Evolutionary conservation across 2,113 vertebrate species (phyloP).

Genomic region (Albula glossodonta): DNA sequence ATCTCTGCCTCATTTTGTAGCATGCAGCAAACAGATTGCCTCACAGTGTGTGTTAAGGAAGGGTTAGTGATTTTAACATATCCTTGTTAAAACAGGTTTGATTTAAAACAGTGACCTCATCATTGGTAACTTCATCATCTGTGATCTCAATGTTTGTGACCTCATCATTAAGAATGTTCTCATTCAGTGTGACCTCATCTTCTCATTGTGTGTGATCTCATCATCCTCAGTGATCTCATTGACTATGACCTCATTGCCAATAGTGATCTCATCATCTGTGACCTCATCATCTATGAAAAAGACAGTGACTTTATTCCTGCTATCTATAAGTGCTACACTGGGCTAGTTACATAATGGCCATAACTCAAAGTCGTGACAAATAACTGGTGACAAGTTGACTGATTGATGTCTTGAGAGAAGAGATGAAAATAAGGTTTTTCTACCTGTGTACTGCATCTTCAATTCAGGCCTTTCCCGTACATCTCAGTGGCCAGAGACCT

Average conservation of each 20-base stretch:
- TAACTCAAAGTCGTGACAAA: slow-evolving; percentile 42
- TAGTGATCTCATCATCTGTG: slow-evolving; percentile 36
- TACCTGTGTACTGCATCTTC: neutral
- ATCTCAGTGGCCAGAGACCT: neutral
- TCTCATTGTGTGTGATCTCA: slow-evolving; percentile 44
- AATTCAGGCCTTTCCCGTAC: neutral
- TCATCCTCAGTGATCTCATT: slow-evolving; percentile 78
- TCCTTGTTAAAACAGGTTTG: too few relatives aligned
- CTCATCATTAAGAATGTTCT: neutral
- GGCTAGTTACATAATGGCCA: neutral
- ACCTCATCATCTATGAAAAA: slow-evolving; percentile 13
- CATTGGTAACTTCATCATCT: slow-evolving; percentile 64
- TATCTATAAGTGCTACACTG: slow-evolving; percentile 41
- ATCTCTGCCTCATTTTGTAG: neutral
- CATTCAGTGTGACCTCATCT: slow-evolving; percentile 42
- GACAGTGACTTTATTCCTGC: slow-evolving; percentile 12
- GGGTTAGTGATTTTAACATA: neutral
- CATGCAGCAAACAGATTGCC: neutral
- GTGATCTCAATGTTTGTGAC: slow-evolving; percentile 82
- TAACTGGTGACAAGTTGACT: neutral
- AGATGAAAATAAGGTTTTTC: neutral
- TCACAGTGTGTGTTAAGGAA: neutral
- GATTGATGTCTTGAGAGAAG: neutral
- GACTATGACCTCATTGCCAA: slow-evolving; percentile 62
- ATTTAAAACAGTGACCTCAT: slow-evolving; percentile 79